Base-by-base conservation (phyloP, 2,888 invertebrate species). In the Pristionchus mayeri region DNA sequence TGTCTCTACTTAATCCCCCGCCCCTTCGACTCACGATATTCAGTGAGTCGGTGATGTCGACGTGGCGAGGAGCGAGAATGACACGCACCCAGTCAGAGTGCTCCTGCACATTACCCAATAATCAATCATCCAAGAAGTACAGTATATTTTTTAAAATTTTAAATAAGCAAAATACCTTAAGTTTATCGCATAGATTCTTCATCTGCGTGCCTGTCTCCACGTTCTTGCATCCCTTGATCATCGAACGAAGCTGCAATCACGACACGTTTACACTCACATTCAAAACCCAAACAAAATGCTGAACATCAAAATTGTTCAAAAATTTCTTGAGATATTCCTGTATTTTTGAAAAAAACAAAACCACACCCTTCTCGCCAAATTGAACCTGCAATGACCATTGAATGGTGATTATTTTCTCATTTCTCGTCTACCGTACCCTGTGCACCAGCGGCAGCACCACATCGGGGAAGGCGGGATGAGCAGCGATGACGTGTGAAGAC, bases 381-480 rank as follows among this genome's bases (percentile, higher is more conserved):
- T n/a, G n/a, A n/a, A n/a, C n/a, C n/a, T n/a, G n/a, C n/a, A n/a
- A n/a, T n/a, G n/a, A n/a, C n/a, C n/a, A n/a, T n/a, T n/a, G n/a
- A n/a, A n/a, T n/a, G n/a, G n/a, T n/a, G n/a, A n/a, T n/a, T n/a
- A n/a, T n/a, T n/a, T n/a, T n/a, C n/a, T n/a, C n/a, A 44, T 16
- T 34, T n/a, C 52, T 54, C 52, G 48, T 48, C 57, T 75, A 84
- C 71, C 52, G 71, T 60, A 90, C 90, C 48, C 86, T 71, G 76
- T 88, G 86, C 40, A 86, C 82, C 57, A 91, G 84, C 11, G 91
- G 91, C 44, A 87, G 63, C n/a, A 87, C 75, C 24, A 91, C 86
- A 78, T 91, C 91, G 11, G 88, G 87, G 84, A 90, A 92, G 3
- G 89, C 89, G 11, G 89, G 88, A n/a, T 88, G 87, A 34, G 88